A percentile compares a stretch with the other conserved stretches of the same genome.
Evolutionary conservation across 2,888 invertebrate genomes (phyloP).

Genomic region (Lordiphosa andalusiaca): DNA sequence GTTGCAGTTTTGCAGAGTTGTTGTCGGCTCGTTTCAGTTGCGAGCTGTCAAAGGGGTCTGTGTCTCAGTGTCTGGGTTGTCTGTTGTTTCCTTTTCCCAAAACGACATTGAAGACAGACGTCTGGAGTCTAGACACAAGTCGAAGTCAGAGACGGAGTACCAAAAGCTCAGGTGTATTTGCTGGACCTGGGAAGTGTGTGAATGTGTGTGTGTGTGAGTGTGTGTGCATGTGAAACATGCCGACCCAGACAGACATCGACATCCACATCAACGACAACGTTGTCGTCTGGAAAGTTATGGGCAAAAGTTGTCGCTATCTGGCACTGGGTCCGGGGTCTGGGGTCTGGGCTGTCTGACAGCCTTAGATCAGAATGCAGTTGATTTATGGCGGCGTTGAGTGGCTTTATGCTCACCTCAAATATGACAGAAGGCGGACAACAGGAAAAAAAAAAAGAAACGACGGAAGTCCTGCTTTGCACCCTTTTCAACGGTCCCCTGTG

Average conservation of each 20-base stretch:
- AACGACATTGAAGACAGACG: constrained; percentile 52
- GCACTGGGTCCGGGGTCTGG: constrained; percentile 21
- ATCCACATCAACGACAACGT: constrained; percentile 51
- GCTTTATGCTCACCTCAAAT: constrained; percentile 73
- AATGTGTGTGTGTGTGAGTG: not conserved
- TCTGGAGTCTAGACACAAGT: constrained; percentile 68
- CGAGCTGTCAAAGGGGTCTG: constrained; percentile 73
- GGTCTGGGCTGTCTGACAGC: constrained; percentile 50
- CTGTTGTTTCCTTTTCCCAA: constrained; percentile 65
- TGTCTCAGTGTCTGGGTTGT: constrained; percentile 43
- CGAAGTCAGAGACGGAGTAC: constrained; percentile 52
- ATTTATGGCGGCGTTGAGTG: constrained; percentile 75
- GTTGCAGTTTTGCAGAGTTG: constrained; percentile 38
- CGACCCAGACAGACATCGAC: constrained; percentile 31
- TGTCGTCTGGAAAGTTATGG: constrained; percentile 59
- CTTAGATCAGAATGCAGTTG: constrained; percentile 71
- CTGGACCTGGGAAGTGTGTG: constrained; percentile 8
- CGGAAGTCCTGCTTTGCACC: constrained; percentile 47
- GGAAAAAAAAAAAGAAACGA: constrained; percentile 19
- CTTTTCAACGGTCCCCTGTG: constrained; percentile 36
- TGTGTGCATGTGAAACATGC: constrained; percentile 28
- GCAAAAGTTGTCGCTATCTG: constrained; percentile 52
- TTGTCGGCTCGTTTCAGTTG: constrained; percentile 55
- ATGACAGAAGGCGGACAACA: constrained; percentile 63
- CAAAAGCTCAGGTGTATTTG: constrained; percentile 63